Evolutionary conservation across 2,888 invertebrate genomes (phyloP).

Genomic region (Encarsia formosa): DNA sequence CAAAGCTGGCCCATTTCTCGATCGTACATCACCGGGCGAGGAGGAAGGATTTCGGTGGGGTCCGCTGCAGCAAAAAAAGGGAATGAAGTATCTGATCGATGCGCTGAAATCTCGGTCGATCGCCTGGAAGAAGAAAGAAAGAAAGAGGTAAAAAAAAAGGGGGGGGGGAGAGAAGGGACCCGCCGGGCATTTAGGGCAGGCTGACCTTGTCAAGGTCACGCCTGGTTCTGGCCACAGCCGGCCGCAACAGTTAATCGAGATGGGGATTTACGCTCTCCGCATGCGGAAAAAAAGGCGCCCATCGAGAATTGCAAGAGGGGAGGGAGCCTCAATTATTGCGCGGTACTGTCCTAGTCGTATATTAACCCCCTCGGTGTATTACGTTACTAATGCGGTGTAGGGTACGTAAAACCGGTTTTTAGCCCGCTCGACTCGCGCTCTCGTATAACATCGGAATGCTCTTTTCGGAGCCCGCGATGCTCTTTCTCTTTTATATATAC

Average conservation of each 20-base stretch:
- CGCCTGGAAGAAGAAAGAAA: neutral
- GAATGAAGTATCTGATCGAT: neutral
- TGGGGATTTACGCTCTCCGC: neutral
- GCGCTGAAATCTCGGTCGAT: neutral
- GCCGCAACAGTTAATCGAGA: neutral
- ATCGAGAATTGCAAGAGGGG: neutral
- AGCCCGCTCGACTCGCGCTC: slow-evolving; percentile 20
- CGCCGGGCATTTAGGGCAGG: slow-evolving; percentile 35
- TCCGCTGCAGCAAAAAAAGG: no score
- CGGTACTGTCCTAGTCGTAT: no score
- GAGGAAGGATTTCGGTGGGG: no score
- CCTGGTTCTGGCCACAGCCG: slow-evolving; percentile 44
- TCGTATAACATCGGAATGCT: slow-evolving; percentile 25
- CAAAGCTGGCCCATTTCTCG: no score
- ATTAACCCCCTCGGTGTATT: slow-evolving; percentile 27
- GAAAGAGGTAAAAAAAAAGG: neutral
- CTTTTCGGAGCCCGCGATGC: slow-evolving; percentile 10
- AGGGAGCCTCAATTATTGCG: no score
- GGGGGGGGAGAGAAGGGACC: slow-evolving; percentile 5
- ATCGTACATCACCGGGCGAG: no score
- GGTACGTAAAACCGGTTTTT: slow-evolving; percentile 22
- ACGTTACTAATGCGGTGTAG: slow-evolving; percentile 26
- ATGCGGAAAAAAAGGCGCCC: neutral
- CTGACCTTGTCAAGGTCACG: slow-evolving; percentile 50
- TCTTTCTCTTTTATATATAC: neutral